phyloP scores from a whole-genome alignment of 2,797 vertebrate species.

The Chiloscyllium punctatum region DNA sequence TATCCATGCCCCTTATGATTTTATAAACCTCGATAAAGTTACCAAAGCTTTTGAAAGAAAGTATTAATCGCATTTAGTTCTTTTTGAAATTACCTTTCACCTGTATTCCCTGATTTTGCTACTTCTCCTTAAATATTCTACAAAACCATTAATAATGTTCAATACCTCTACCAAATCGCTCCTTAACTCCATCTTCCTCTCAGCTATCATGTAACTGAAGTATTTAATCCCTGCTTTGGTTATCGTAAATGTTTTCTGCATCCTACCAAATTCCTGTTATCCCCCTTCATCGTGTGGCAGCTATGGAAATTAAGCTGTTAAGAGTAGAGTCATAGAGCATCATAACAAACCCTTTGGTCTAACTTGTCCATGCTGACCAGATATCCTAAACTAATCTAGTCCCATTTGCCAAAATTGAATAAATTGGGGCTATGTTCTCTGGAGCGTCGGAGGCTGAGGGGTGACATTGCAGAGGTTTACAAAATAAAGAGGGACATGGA shows the following conservation, averaged over 20 bases:
- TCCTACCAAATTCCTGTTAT: background rate
- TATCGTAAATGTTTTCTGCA: background rate
- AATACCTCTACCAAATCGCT: background rate
- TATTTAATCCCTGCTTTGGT: background rate
- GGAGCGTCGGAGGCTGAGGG: too few species aligned
- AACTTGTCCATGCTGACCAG: too few species aligned
- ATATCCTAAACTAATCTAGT: too few species aligned
- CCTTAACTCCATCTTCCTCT: background rate
- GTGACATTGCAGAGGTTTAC: too few species aligned
- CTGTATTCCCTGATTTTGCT: background rate
- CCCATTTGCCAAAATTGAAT: too few species aligned
- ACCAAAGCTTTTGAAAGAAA: background rate
- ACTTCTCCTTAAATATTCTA: background rate
- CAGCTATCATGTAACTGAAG: background rate
- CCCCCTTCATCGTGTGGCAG: background rate
- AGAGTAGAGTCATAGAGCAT: background rate
- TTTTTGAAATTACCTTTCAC: background rate
- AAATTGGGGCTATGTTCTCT: too few species aligned
- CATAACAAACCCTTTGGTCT: too few species aligned
- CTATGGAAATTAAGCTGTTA: background rate
- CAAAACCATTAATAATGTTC: background rate
- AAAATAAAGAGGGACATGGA: too few species aligned
- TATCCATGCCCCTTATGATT: too few species aligned
- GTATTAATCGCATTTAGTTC: background rate
- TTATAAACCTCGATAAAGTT: too few species aligned